These are phyloP conservation scores for Exaiptasia diaphana DNA, from an alignment of 64 coral and sea anemone species.

Conservation along the genomic window DNA sequence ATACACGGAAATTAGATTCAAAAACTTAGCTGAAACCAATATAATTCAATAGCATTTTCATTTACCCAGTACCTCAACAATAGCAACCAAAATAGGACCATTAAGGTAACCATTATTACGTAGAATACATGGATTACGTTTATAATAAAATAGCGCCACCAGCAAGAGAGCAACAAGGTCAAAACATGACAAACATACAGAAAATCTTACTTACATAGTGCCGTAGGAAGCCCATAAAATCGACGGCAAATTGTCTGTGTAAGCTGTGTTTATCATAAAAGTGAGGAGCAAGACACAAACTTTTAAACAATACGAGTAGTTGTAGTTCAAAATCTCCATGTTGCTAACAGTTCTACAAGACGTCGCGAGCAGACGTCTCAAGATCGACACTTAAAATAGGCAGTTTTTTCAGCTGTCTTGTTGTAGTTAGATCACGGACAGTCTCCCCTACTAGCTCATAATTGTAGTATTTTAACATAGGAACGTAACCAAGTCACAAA, in stretches of 20 bases:
- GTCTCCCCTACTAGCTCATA: too few relatives aligned
- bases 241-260: constrained; percentile 24
- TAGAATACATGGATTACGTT: not conserved
- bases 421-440: too few relatives aligned
- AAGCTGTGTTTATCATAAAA: not conserved
- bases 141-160: not conserved
- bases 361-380: too few relatives aligned
- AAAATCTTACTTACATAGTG: constrained; percentile 22
- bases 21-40: too few relatives aligned
- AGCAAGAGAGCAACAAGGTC: not conserved
- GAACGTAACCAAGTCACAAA: too few relatives aligned
- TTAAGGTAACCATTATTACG: not conserved
- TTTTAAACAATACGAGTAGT: not conserved
- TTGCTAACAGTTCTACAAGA: too few relatives aligned
- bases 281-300: not conserved
- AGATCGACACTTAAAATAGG: too few relatives aligned
- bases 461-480: too few relatives aligned
- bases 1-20: too few relatives aligned
- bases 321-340: not conserved
- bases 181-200: not conserved
- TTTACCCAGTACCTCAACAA: not conserved
- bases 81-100: not conserved
- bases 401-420: too few relatives aligned
- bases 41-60: not conserved
- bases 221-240: constrained; percentile 45